These are phyloP conservation scores for Pterocles gutturalis DNA, from an alignment of 2,113 vertebrate species.

Conservation along the genomic window DNA sequence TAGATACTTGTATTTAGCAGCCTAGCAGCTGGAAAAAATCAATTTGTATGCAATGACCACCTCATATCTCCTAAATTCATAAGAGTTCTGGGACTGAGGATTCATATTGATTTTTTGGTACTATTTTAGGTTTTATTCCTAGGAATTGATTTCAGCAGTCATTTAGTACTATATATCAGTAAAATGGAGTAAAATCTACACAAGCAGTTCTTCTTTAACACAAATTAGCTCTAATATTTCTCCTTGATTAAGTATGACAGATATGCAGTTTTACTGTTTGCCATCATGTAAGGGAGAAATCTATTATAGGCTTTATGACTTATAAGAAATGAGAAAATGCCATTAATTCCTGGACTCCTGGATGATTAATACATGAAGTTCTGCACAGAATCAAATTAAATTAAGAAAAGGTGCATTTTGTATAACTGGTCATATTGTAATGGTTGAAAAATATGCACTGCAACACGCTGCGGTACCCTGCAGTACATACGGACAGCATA, in stretches of 20 bases:
- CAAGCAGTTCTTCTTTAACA: conserved; percentile 45
- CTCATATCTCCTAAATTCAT: conserved; percentile 52
- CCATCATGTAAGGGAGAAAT: neutral
- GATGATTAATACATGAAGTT: neutral
- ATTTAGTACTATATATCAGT: conserved; percentile 11
- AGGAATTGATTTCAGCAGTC: conserved; percentile 51
- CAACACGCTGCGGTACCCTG: neutral
- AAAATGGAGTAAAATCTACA: conserved; percentile 50
- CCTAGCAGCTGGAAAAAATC: neutral
- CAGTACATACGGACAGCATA: neutral
- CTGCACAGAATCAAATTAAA: neutral
- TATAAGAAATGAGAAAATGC: conserved; percentile 42
- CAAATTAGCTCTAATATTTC: conserved; percentile 60
- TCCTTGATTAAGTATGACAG: conserved; percentile 60
- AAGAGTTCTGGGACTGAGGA: conserved; percentile 5
- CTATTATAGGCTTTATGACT: conserved; percentile 20
- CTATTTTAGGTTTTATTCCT: conserved; percentile 51
- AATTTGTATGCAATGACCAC: conserved; percentile 32
- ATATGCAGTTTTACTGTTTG: neutral
- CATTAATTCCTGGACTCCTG: neutral
- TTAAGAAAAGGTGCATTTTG: neutral
- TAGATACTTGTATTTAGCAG: neutral
- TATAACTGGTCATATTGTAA: neutral
- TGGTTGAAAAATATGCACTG: neutral
- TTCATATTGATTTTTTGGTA: conserved; percentile 62